Evolutionary conservation across 2,113 vertebrate species (phyloP), one percentile per base, ranked within the genome.

Genomic region (Clinocottus analis): DNA sequence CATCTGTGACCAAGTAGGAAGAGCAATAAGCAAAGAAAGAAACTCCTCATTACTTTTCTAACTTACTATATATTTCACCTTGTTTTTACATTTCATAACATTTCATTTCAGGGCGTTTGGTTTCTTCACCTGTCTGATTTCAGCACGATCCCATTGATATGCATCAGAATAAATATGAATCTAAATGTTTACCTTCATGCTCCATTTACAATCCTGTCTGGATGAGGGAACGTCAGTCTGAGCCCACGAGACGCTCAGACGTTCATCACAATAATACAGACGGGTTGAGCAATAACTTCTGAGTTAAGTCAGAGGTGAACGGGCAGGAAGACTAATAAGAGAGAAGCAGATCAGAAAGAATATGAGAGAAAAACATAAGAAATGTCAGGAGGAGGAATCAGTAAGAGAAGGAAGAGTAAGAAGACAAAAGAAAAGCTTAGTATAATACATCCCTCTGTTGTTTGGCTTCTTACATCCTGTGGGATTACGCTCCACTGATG

Each of bases 221-320:
- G 35, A 65, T 53, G 78, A 87, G 35, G 77, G 56, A 80, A 85
- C 59, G 49, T 60, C 71, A 49, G 47, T 80, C 67, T 14, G 68
- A 82, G 74, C 59, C 49, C 4, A 63, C 29, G 45, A 60, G 51
- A 43, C 51, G 60, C 49, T 61, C 49, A 2, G 2, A 79, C 63
- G 80, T 61, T 39, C 61, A 65, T 71, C 77, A 86, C 65, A 83
- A 75, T 60, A 64, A 74, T 75, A 82, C 45, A 59, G 67, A 79
- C 21, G 49, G 74, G 58, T 73, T 79, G 68, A 90, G 45, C 82
- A 77, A 85, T 66, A 79, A 80, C 77, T 86, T 90, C 86, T 90
- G 87, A 27, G 45, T 85, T 69, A 68, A 90, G 85, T 91, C 75
- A 77, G 80, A 85, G 53, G 80, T 79, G 84, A 83, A 88, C 71